Conservation (phyloP, 2,113 vertebrate genomes). For the Perca fluviatilis region DNA sequence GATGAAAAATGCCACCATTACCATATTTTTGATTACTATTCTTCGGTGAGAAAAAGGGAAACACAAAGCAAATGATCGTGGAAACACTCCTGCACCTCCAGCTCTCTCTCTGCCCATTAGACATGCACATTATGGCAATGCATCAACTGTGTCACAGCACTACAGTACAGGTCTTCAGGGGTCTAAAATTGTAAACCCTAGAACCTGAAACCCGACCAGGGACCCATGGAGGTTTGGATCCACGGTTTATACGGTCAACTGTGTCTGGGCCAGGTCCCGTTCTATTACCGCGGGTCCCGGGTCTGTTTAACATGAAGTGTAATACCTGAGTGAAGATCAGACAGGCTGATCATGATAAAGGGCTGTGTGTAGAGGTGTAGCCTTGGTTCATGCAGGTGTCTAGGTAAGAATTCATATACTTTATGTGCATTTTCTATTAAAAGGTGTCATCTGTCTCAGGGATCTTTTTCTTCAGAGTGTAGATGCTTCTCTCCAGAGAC, state of each 20-base stretch:
- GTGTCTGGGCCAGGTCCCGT: no score
- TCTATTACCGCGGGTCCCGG: no score
- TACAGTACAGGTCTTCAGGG: no score
- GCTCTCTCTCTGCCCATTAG: not conserved
- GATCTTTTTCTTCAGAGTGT: slow-evolving; percentile 73
- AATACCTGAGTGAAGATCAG: no score
- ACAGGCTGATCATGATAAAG: no score
- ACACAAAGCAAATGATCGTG: not conserved
- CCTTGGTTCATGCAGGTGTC: not conserved
- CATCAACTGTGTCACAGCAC: not conserved
- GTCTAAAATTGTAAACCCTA: no score
- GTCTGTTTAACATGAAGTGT: no score
- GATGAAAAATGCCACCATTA: not conserved
- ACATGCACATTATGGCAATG: not conserved
- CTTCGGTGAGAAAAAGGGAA: not conserved
- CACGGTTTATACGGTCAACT: no score
- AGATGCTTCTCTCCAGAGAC: slow-evolving; percentile 85
- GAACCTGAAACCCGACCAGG: no score
- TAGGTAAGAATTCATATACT: not conserved
- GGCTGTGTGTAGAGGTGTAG: not conserved
- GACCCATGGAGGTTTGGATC: no score
- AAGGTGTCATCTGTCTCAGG: not conserved
- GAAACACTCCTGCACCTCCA: not conserved
- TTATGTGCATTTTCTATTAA: not conserved
- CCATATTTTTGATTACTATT: not conserved